Evolutionary conservation across 2,888 invertebrate species (phyloP), one percentile per base, ranked within the genome.

Genomic region (Stenodera caucasica): DNA sequence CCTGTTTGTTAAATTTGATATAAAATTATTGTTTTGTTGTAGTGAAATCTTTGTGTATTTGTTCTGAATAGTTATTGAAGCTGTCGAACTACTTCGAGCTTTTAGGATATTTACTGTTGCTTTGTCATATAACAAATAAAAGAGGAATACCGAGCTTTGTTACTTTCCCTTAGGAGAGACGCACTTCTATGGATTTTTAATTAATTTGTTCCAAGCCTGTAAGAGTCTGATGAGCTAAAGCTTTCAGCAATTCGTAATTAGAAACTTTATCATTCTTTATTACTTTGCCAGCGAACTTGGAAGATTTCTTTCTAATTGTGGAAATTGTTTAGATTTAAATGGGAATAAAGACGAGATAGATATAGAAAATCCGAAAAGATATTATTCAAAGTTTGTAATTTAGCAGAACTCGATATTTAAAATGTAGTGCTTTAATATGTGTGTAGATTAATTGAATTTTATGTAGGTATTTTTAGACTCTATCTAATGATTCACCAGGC

Each of bases 201-300:
- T 69, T 67, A 69, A 69, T 67, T 67, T 63, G 65, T 67, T 62
- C 60, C 14, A 29, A 45, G 60, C 49, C 58, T 53, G 32, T 53
- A 50, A 58, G 57, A 57, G 63, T 66, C 64, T 60, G 60, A 61
- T 60, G 58, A 62, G 63, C 58, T 57, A 49, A 32, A 54, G 63
- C 60, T 63, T 57, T 64, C 57, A 63, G 61, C 54, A 60, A 63
- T 69, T 67, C 66, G 68, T 69, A 67, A 71, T 68, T 69, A 72
- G 66, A 70, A 67, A 70, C 68, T 69, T 71, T 67, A 63, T 67
- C 61, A 63, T 63, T 65, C 61, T 49, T 58, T 52, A 61, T 61
- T 54, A 55, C 58, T 51, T 58, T 58, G 57, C 40, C 55, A 11
- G 21, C 32, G 29, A 55, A 62, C 53, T 58, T 61, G 61, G 58